Base-by-base conservation (phyloP, 2,113 vertebrate species). In the Sminthopsis crassicaudata region DNA sequence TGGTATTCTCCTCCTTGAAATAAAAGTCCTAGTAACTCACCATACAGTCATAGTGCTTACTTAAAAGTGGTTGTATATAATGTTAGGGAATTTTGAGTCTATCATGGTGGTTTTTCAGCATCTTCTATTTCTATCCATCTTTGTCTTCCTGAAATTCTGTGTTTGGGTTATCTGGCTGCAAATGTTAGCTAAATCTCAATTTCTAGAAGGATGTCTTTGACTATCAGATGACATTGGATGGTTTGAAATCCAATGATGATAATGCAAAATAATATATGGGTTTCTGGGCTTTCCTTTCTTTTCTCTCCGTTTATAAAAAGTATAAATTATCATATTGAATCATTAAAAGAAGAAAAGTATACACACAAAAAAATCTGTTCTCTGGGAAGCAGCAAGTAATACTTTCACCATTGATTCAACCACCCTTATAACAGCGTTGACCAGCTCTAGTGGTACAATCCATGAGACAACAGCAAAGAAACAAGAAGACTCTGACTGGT, bases 351-450 rank as follows among this genome's bases (percentile, higher is more conserved):
- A 30, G 88, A 50, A 54, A 91, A 1, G 2, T 50, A 91, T 84
- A 42, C 52, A 46, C 7, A 52, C 67, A 84, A 22, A 42, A 53
- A 84, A 23, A n/a, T 53, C 50, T 95, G 23, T 84, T 95, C 92
- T 90, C 53, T 92, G 92, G 89, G 26, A 91, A 57, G 36, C 76
- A 11, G 89, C 67, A 53, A 67, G 53, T 30, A 0, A 95, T 25
- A n/a, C 95, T 96, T 97, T 97, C 67, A 92, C 90, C 93, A 30
- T 96, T 94, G 93, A 52, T 96, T 97, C 90, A 97, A 93, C 95
- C 91, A 94, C 88, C 89, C 5, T 94, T 54, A 27, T 94, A 94
- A 96, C 96, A 97, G 96, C 97, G 92, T 76, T 92, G 94, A 60
- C 91, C 93, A 96, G 53, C 91, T 24, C 90, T 97, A 96, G 93